Percentiles rank a stretch among this genome's conserved stretches.
These are phyloP conservation scores for Ridgeia piscesae DNA, from an alignment of 1,140 invertebrate genomes.

Conservation along the genomic window DNA sequence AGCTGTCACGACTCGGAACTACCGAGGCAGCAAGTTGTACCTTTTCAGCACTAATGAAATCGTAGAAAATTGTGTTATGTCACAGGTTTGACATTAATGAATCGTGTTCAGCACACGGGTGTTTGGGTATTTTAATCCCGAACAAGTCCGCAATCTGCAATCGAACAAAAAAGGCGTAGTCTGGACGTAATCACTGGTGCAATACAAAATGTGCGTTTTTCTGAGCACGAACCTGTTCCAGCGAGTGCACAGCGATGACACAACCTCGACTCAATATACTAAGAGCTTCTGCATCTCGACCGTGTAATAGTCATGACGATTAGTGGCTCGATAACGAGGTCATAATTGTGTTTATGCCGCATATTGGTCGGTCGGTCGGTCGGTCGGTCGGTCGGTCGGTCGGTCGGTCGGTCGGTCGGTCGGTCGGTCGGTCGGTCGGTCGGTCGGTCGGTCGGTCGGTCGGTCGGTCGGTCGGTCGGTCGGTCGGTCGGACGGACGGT, in stretches of 20 bases:
- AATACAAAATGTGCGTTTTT: background rate
- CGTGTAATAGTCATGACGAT: background rate
- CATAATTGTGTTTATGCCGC: background rate
- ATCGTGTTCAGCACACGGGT: background rate
- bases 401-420: background rate
- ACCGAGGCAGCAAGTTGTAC: background rate
- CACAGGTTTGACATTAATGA: background rate
- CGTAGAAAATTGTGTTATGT: background rate
- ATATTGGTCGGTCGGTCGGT: background rate
- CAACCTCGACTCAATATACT: background rate
- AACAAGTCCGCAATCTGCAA: background rate
- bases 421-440: background rate
- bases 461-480: too few species aligned
- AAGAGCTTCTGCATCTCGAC: background rate
- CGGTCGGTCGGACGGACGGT: too few species aligned
- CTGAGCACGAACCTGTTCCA: background rate
- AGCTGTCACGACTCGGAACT: background rate
- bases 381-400: background rate
- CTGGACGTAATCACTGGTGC: background rate
- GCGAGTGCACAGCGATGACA: background rate
- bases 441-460: too few species aligned
- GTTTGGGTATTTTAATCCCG: background rate
- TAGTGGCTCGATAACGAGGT: background rate
- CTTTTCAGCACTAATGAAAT: background rate
- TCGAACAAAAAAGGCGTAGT: background rate